Base-by-base conservation (phyloP, 2,888 invertebrate species). In the Ellobium chinense region DNA sequence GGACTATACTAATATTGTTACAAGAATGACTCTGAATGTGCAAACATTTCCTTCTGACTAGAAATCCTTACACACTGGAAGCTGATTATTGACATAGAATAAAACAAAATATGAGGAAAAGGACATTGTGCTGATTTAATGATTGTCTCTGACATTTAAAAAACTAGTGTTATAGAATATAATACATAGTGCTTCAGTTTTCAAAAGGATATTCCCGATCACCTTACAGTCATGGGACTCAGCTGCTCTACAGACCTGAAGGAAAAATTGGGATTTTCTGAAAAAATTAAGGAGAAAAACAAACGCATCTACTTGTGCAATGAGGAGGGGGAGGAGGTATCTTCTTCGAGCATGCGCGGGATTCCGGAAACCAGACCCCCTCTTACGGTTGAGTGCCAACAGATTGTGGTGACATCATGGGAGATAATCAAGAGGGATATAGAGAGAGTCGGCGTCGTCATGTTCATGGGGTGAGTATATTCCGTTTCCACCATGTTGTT, bases 391-490 rank as follows among this genome's bases (percentile, higher is more conserved):
- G 58, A 80, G 36, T 87, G 88, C 81, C 87, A 87, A 60, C 81
- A 86, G 73, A 69, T 90, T 36, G 87, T 90, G 9, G 9, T 85
- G 7, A 83, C 86, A 27, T 86, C 88, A 21, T 90, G 89, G 89
- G 83, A 85, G 56, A 84, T 85, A 34, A 85, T 90, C 24, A 86
- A 87, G 37, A 75, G 85, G 60, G 89, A 90, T 75, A 88, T 90
- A 68, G 86, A 88, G 34, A 85, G 84, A 75, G 88, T 90, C 24
- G 89, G 89, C 37, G 86, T 90, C 24, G 85, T 88, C 36, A 88
- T 89, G 89, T 88, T 90, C 65, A 87, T 88, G 87, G 88, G 85
- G 89, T 89, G 82, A 88, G 87, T 88, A 27, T n/a, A n/a, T n/a
- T n/a, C n/a, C n/a, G n/a, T n/a, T n/a, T n/a, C n/a, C n/a, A n/a